Base-by-base conservation (phyloP, 2,797 vertebrate species). In the Odontamblyopus rebecca region DNA sequence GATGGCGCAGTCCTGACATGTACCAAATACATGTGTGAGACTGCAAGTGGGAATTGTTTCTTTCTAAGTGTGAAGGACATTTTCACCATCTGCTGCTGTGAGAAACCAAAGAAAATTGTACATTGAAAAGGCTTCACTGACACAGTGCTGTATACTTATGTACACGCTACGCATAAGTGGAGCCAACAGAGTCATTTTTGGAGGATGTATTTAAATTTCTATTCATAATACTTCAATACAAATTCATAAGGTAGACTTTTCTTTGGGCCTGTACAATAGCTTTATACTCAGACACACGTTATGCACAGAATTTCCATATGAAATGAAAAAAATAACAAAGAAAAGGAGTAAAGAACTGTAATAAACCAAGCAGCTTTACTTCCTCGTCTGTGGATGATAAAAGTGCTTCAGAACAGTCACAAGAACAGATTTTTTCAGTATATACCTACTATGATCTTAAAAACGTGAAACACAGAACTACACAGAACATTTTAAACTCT, bases 81-180 rank as follows among this genome's bases (percentile, higher is more conserved):
- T 76, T 69, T 72, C 50, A 50, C 77, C 65, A 75, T 71, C 62
- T 71, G 75, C 69, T 70, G 32, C 57, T 71, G 68, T 67, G 65
- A 30, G 26, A 67, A 61, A 69, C 48, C 26, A 54, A 57, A 71
- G 27, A 29, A 70, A 79, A 70, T 54, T 8, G 59, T 57, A 38
- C 16, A 72, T n/a, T 29, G 13, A 68, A 59, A 53, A 13, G 27
- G 2, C 8, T n/a, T 32, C 19, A 8, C 29, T 38, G 19, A 67
- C 16, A 29, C 23, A 8, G 41, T 27, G 32, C 3, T 63, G 4
- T 29, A 65, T 64, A 23, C 2, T 44, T 7, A 64, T 48, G 27
- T n/a, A 9, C 11, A 18, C 5, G 5, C 5, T 26, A 64, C 27
- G 38, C 26, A 50, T 66, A 26, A 66, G 1, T 13, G 8, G 29